Conservation (phyloP, 2,113 vertebrate species). For the Lampris incognitus region DNA sequence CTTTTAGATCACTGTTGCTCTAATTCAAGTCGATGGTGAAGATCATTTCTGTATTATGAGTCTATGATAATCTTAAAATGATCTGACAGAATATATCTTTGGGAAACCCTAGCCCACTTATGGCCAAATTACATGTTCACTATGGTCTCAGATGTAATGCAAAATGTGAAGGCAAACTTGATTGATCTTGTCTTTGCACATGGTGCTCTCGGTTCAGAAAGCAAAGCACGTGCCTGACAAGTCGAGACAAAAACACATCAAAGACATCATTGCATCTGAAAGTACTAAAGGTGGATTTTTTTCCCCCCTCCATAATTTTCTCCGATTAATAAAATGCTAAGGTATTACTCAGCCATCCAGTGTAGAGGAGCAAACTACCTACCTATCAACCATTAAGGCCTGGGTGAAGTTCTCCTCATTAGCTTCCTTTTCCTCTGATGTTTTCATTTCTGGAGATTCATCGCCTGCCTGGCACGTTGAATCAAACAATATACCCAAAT, state of each 20-base stretch:
- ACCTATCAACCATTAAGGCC: not conserved
- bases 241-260: conserved; percentile 11
- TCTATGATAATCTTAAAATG: conserved; percentile 36
- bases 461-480: not conserved
- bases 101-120: not conserved
- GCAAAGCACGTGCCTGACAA: conserved; percentile 13
- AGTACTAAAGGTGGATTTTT: conserved; percentile 13
- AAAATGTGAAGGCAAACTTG: conserved; percentile 14
- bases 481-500: not conserved
- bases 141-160: conserved; percentile 36
- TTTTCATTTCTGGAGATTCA: conserved; percentile 23
- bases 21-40: conserved; percentile 24
- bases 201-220: conserved; percentile 12
- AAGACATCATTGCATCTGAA: conserved; percentile 24
- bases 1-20: conserved; percentile 4
- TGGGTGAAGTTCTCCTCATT: conserved; percentile 9
- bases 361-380: not conserved
- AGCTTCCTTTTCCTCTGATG: conserved; percentile 1
- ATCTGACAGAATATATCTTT: not conserved
- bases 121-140: conserved; percentile 35
- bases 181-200: not conserved
- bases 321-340: not conserved
- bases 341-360: not conserved
- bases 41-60: conserved; percentile 17
- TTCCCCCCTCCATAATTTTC: too few species aligned